Conservation (phyloP, 1,140 invertebrate species). For the Aplysia californica region DNA sequence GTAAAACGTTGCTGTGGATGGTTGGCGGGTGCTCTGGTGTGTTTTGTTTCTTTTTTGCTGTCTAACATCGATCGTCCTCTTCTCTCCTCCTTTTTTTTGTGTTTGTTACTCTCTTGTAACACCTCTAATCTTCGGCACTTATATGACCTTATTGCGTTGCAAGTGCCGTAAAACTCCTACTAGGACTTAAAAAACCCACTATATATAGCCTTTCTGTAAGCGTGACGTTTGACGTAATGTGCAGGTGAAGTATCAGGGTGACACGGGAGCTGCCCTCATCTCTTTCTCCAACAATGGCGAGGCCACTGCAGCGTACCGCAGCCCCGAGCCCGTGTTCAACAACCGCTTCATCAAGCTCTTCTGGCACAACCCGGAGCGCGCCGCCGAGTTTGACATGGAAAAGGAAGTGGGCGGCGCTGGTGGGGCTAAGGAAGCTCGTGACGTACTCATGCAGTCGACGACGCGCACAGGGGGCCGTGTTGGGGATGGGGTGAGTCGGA, state of each 20-base stretch:
- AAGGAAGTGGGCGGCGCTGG: neutral
- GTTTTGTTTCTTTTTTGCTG: no score
- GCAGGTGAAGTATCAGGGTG: constrained; percentile 86
- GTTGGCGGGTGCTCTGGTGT: no score
- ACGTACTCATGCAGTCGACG: neutral
- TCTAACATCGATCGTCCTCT: no score
- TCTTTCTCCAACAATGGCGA: constrained; percentile 90
- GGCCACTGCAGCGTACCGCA: constrained; percentile 92
- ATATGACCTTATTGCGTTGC: neutral
- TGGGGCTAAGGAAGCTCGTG: neutral
- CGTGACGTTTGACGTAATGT: constrained; percentile 10
- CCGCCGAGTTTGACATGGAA: constrained; percentile 5
- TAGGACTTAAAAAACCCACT: neutral
- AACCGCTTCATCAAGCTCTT: constrained; percentile 83
- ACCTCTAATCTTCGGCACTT: no score
- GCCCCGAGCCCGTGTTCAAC: constrained; percentile 95
- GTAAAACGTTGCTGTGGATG: no score
- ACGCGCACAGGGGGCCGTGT: neutral
- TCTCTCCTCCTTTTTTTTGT: no score
- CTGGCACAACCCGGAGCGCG: constrained; percentile 70
- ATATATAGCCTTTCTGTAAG: neutral
- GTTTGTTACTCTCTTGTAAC: no score
- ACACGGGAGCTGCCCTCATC: constrained; percentile 92
- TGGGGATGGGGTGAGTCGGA: constrained; percentile 18
- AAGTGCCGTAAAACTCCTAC: neutral